These are phyloP conservation scores for Agrypnus murinus DNA, from an alignment of 2,888 invertebrate genomes.

Conservation along the genomic window DNA sequence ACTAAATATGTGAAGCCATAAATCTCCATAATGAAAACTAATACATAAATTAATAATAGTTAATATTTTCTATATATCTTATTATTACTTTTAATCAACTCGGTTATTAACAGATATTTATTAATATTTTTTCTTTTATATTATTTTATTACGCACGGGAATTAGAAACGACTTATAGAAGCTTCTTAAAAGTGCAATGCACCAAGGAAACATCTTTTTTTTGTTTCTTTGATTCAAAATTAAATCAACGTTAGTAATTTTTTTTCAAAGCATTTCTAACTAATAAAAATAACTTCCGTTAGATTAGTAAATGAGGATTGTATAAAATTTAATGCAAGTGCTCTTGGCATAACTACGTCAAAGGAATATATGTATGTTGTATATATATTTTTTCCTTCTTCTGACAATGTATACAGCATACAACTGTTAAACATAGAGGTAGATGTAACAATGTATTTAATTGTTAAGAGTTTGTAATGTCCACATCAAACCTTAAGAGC, in stretches of 20 bases:
- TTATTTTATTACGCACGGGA: no score
- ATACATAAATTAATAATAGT: conserved; percentile 22
- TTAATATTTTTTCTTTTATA: no score
- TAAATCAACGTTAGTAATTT: no score
- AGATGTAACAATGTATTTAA: conserved; percentile 48
- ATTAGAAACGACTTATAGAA: no score
- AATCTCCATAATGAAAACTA: conserved; percentile 10
- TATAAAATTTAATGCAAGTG: conserved; percentile 5
- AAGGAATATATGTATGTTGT: background rate
- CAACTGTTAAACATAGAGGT: conserved; percentile 12
- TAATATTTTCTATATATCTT: no score
- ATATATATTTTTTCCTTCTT: background rate
- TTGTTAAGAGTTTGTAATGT: conserved; percentile 50
- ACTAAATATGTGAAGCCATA: conserved; percentile 5
- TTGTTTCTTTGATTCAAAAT: no score
- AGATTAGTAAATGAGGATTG: background rate
- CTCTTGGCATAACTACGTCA: conserved; percentile 7
- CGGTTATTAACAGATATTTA: no score
- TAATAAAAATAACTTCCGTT: conserved; percentile 5
- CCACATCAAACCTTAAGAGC: conserved; percentile 51
- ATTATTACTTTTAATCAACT: no score
- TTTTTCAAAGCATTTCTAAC: background rate
- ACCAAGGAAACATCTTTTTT: no score
- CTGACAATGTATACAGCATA: background rate
- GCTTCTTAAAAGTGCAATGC: no score